Evolutionary conservation across 2,888 invertebrate genomes (phyloP).

Genomic region (Serrognathus titanus): DNA sequence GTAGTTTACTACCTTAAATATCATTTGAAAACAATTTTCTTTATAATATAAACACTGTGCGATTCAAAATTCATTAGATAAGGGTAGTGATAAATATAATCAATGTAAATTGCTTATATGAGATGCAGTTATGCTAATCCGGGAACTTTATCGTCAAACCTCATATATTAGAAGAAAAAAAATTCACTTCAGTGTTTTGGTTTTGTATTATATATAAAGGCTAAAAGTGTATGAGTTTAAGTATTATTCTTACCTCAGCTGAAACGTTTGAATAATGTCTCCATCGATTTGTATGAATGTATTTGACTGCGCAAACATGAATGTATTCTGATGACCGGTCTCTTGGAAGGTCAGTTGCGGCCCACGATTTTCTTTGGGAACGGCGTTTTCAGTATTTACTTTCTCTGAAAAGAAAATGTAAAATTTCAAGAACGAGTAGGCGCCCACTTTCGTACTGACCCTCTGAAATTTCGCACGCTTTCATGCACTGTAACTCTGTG

Average conservation of each 20-base stretch:
- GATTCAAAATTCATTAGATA: too few species aligned
- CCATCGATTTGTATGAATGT: conserved; percentile 89
- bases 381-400: conserved; percentile 38
- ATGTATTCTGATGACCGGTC: conserved; percentile 80
- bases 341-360: conserved; percentile 81
- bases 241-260: conserved; percentile 64
- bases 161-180: too few species aligned
- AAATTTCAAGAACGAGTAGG: neutral
- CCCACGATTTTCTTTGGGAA: conserved; percentile 72
- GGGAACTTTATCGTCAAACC: too few species aligned
- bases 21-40: too few species aligned
- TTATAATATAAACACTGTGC: too few species aligned
- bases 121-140: too few species aligned
- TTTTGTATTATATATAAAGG: too few species aligned
- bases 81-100: too few species aligned
- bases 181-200: too few species aligned
- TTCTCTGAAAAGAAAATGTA: conserved; percentile 10
- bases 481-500: conserved; percentile 63
- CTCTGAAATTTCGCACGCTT: conserved; percentile 60
- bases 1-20: too few species aligned
- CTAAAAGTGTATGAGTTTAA: too few species aligned
- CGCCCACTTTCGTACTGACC: conserved; percentile 43
- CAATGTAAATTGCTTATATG: too few species aligned
- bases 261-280: conserved; percentile 85
- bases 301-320: conserved; percentile 88